Percentiles rank a stretch among this genome's conserved stretches.
These are phyloP conservation scores for Pseudonaja textilis DNA, from an alignment of 2,113 vertebrate species.

Conservation along the genomic window DNA sequence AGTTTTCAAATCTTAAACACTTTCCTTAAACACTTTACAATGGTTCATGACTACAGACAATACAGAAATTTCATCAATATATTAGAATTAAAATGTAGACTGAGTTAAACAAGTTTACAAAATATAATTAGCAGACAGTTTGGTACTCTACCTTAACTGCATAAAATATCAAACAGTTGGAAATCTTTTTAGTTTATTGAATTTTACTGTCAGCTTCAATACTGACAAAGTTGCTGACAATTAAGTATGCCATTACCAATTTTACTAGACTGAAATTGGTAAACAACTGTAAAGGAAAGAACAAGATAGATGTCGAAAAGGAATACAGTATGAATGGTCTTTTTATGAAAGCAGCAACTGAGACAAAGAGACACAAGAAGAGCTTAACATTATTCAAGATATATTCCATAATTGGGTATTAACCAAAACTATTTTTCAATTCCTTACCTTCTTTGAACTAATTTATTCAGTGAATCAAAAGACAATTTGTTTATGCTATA, in stretches of 20 bases:
- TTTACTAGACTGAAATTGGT: conserved; percentile 65
- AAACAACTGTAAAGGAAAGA: conserved; percentile 53
- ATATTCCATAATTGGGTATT: neutral
- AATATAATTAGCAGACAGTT: conserved; percentile 57
- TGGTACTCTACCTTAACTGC: conserved; percentile 43
- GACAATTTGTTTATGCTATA: neutral
- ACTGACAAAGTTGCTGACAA: conserved; percentile 75
- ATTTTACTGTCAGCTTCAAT: conserved; percentile 67
- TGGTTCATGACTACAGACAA: neutral
- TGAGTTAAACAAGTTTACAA: conserved; percentile 56
- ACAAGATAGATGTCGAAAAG: conserved; percentile 37
- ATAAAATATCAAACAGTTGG: conserved; percentile 50
- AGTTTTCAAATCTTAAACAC: neutral
- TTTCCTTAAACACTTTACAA: conserved; percentile 1
- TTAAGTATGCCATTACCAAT: conserved; percentile 72
- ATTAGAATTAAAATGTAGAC: conserved; percentile 29
- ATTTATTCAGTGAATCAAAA: neutral
- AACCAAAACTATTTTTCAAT: neutral
- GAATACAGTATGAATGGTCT: neutral
- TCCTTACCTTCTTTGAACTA: neutral
- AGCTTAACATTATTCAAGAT: neutral
- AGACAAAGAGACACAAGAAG: neutral
- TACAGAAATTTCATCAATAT: neutral
- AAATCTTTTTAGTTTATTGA: conserved; percentile 59
- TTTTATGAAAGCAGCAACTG: neutral